Evolutionary conservation across 2,888 invertebrate species (phyloP).

Genomic region (Chrysopilus asiliformis): DNA sequence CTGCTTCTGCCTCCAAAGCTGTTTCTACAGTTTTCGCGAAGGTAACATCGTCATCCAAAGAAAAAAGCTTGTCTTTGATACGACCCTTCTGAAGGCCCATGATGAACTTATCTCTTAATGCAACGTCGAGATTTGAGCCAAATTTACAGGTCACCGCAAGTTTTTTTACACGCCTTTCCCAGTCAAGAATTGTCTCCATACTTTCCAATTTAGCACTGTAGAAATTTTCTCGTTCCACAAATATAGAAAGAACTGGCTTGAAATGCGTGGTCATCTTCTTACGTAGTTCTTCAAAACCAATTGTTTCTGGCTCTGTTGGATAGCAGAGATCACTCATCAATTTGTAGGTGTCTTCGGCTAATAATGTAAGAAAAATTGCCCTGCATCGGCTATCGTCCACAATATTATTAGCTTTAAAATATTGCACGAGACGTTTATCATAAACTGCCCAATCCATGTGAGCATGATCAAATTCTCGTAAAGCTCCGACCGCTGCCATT

Average conservation of each 20-base stretch:
- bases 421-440: constrained; percentile 2
- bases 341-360: constrained; percentile 1
- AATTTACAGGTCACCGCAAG: too few species aligned
- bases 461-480: constrained; percentile 2
- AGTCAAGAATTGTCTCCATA: constrained; percentile 6
- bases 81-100: constrained; percentile 14
- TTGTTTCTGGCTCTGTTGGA: background rate
- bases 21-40: background rate
- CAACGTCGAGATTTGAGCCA: constrained; percentile 4
- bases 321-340: constrained; percentile 1
- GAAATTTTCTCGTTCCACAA: constrained; percentile 9
- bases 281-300: background rate
- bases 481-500: constrained; percentile 1
- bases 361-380: constrained; percentile 1
- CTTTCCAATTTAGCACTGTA: constrained; percentile 5
- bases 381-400: background rate
- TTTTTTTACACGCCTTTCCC: constrained; percentile 8
- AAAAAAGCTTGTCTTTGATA: constrained; percentile 12
- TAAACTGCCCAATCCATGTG: constrained; percentile 1
- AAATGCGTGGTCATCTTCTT: constrained; percentile 1
- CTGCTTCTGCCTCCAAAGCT: background rate
- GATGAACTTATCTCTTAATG: constrained; percentile 9
- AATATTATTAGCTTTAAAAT: constrained; percentile 2
- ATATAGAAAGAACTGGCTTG: constrained; percentile 4
- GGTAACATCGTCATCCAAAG: constrained; percentile 6